Evolutionary conservation across 1,140 invertebrate species (phyloP), one percentile per base, ranked within the genome.

Genomic region (Philotrypesis tridentata): DNA sequence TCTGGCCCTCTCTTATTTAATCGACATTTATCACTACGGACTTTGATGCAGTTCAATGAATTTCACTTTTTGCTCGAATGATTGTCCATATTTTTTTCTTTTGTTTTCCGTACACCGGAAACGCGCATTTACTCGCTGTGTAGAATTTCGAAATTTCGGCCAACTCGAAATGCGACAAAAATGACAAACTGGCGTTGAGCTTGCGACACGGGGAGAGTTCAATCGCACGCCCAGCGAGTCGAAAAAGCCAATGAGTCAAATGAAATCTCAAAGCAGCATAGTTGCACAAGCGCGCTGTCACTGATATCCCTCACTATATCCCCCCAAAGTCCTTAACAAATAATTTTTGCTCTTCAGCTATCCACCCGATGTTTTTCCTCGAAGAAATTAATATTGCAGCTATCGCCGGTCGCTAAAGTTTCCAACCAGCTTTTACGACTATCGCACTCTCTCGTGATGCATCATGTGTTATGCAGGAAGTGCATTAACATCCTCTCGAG

Each of bases 181-280:
- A n/a, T n/a, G n/a, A n/a, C n/a, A n/a, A n/a, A n/a, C n/a, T n/a
- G n/a, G n/a, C n/a, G n/a, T n/a, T n/a, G 29, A 11, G 21, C 6
- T 1, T 6, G 17, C 29, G 23, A 73, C 12, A 55, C n/a, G n/a
- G n/a, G n/a, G n/a, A n/a, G n/a, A n/a, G 74, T 74, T 80, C n/a
- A 80, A 80, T 80, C 37, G n/a, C 70, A 14, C 8, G 33, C 27
- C 12, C 25, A n/a, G 8, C 14, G 55, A 7, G 27, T 37, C 73
- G 63, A 31, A 14, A 33, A 63, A 63, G 29, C 63, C 63, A 65
- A 11, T 8, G 27, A 65, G 25, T 61, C 61, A 14, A 67, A n/a
- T n/a, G n/a, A n/a, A n/a, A 68, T 74, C 68, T 68, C 71, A 80
- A 80, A 74, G 68, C 61, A 65, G 40, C 23, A 8, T 75, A 17